Conservation (phyloP, 2,113 vertebrate species). For the Hoplias malabaricus region DNA sequence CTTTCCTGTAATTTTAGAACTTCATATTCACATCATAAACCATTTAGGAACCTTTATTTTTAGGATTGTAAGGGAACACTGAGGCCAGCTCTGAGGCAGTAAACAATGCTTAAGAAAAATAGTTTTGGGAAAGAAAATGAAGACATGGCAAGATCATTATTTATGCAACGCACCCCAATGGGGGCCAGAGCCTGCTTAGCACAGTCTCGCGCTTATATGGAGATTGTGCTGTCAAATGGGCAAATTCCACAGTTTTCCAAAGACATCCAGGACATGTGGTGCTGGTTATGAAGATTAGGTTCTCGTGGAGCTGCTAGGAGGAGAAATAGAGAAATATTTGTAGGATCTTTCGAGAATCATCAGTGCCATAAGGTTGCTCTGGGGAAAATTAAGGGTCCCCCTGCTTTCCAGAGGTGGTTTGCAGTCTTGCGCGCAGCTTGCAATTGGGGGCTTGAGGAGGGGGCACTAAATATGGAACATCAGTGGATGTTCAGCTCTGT, state of each 20-base stretch:
- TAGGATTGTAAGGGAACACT: neutral
- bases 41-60: neutral
- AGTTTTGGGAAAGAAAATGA: neutral
- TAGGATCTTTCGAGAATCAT: constrained; percentile 63
- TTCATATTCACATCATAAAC: neutral
- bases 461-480: constrained; percentile 51
- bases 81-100: neutral
- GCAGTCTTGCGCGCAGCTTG: constrained; percentile 53
- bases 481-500: constrained; percentile 40
- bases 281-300: constrained; percentile 68
- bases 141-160: neutral
- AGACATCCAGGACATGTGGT: constrained; percentile 72
- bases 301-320: constrained; percentile 46
- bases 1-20: neutral
- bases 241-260: constrained; percentile 69
- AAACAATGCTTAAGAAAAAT: neutral
- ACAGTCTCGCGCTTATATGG: constrained; percentile 56
- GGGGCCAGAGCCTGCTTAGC: constrained; percentile 58
- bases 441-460: constrained; percentile 44
- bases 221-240: constrained; percentile 67
- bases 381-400: constrained; percentile 61
- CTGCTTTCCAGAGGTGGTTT: constrained; percentile 59
- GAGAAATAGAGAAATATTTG: constrained; percentile 56
- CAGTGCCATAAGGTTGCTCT: constrained; percentile 63
- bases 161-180: neutral